Conservation (phyloP, 1,140 invertebrate species). For the Capitella teleta region DNA sequence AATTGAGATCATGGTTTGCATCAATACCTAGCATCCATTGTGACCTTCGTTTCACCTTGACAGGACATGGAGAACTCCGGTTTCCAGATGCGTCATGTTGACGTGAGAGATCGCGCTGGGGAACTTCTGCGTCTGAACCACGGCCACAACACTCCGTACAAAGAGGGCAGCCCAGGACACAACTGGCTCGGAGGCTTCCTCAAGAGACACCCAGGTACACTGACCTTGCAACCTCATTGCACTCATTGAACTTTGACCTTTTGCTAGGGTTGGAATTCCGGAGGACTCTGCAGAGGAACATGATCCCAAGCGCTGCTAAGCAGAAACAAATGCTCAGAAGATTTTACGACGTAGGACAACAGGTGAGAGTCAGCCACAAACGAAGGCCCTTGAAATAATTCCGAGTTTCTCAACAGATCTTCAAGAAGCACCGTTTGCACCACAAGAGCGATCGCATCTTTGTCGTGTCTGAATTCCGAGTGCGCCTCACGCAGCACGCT, state of each 20-base stretch:
- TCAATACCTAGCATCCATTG: too few relatives aligned
- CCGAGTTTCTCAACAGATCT: not conserved
- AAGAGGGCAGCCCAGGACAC: constrained; percentile 9
- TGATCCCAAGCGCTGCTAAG: constrained; percentile 6
- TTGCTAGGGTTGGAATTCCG: constrained; percentile 8
- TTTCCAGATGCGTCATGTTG: constrained; percentile 7
- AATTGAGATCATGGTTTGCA: too few relatives aligned
- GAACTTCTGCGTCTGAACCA: constrained; percentile 12
- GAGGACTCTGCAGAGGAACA: not conserved
- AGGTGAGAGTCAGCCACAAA: constrained; percentile 1
- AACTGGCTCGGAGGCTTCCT: constrained; percentile 15
- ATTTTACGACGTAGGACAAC: constrained; percentile 7
- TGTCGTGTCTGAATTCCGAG: not conserved
- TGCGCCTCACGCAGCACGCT: not conserved
- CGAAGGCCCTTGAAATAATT: not conserved
- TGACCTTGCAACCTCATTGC: not conserved
- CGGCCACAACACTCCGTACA: constrained; percentile 7
- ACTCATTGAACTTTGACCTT: not conserved
- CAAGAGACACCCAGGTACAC: constrained; percentile 13
- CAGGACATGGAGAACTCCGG: constrained; percentile 13
- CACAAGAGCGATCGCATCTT: constrained; percentile 5
- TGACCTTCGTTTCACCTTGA: too few relatives aligned
- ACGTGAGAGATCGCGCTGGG: constrained; percentile 10
- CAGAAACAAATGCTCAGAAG: constrained; percentile 7
- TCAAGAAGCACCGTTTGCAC: not conserved